These are phyloP conservation scores for Chaetodon trifascialis DNA, from an alignment of 2,113 vertebrate species.

Conservation along the genomic window DNA sequence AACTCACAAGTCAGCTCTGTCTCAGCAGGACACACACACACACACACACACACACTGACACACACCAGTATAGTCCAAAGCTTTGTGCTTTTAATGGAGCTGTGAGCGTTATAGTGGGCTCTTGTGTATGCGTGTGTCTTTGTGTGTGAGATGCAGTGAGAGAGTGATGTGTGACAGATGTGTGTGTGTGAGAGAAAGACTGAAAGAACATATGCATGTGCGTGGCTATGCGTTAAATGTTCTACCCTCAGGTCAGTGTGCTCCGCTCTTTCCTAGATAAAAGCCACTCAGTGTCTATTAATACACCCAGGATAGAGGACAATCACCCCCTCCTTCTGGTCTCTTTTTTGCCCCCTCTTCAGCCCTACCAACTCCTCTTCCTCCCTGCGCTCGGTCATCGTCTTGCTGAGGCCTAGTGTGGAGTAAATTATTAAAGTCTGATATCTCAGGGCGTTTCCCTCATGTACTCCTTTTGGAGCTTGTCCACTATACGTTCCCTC, in stretches of 20 bases:
- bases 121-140: slow-evolving; percentile 7
- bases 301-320: slow-evolving; percentile 71
- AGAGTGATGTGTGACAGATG: slow-evolving; percentile 17
- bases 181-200: slow-evolving; percentile 6
- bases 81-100: slow-evolving; percentile 20
- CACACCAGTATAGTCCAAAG: not conserved
- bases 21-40: slow-evolving; percentile 3
- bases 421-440: slow-evolving; percentile 52
- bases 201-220: slow-evolving; percentile 19
- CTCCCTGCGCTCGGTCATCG: not conserved
- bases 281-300: slow-evolving; percentile 79
- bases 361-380: not conserved
- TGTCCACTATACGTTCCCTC: not conserved
- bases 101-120: slow-evolving; percentile 14
- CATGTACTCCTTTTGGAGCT: not conserved
- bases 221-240: slow-evolving; percentile 63
- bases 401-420: not conserved
- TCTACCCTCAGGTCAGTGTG: slow-evolving; percentile 58
- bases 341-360: slow-evolving; percentile 24
- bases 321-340: slow-evolving; percentile 12
- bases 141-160: slow-evolving; percentile 3
- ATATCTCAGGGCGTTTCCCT: slow-evolving; percentile 12
- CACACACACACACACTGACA: not conserved
- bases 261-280: slow-evolving; percentile 73
- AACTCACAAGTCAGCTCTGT: not conserved